Percentiles rank a stretch among this genome's conserved stretches.
phyloP scores from a whole-genome alignment of 2,113 vertebrate species.

The Oncorhynchus tshawytscha region DNA sequence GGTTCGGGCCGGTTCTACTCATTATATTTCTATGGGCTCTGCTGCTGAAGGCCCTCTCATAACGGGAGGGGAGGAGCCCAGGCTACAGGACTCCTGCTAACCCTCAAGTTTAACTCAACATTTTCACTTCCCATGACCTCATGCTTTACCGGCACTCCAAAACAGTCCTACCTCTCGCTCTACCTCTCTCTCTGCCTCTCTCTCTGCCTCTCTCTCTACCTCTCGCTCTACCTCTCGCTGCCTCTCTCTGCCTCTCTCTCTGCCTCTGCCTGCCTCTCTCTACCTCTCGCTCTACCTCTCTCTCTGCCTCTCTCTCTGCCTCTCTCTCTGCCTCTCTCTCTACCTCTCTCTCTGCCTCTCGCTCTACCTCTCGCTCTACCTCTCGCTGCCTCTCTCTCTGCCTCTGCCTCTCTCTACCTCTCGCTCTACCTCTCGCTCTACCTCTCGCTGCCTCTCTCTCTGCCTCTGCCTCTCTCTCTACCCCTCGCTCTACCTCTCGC shows the following conservation, averaged over 20 bases:
- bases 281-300: no score
- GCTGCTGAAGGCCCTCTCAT: neutral
- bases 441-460: neutral
- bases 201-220: no score
- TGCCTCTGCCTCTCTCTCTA: neutral
- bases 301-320: no score
- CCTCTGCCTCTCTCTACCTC: neutral
- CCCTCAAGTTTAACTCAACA: slow-evolving; percentile 25
- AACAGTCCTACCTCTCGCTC: neutral
- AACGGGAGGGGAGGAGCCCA: neutral
- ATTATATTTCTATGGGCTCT: no score
- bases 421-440: neutral
- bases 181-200: no score
- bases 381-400: neutral
- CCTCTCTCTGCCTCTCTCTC: no score
- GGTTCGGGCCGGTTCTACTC: no score
- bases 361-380: neutral
- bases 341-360: no score
- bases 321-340: no score
- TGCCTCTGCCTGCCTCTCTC: no score
- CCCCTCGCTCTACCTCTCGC: neutral
- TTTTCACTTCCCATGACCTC: slow-evolving; percentile 63
- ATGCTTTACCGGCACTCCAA: slow-evolving; percentile 43
- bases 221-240: no score
- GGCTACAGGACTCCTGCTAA: slow-evolving; percentile 23